Percentiles rank a stretch among this genome's conserved stretches.
Evolutionary conservation across 2,888 invertebrate species (phyloP).

Genomic region (Athetis lepigone): DNA sequence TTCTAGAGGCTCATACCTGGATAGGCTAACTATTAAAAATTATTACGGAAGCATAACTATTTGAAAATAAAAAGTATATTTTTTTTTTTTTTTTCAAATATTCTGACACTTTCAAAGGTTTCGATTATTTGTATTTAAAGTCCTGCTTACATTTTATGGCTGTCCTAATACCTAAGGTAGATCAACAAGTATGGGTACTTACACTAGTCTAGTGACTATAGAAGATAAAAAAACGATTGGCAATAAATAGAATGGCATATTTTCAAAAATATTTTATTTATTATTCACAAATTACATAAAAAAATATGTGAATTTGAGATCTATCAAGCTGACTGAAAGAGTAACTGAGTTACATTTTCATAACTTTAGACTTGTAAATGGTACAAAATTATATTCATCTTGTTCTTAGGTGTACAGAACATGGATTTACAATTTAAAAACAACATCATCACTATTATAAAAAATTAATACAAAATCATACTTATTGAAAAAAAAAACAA

Average conservation of each 20-base stretch:
- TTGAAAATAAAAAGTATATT: too few relatives aligned
- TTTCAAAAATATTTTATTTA: slow-evolving; percentile 27
- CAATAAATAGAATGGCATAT: not conserved
- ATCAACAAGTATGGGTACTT: too few relatives aligned
- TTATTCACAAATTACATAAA: slow-evolving; percentile 22
- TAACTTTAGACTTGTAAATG: slow-evolving; percentile 15
- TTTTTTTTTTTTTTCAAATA: too few relatives aligned
- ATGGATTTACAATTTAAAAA: slow-evolving; percentile 20
- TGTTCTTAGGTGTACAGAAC: slow-evolving; percentile 34
- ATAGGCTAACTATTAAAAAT: too few relatives aligned
- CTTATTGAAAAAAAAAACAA: slow-evolving; percentile 12
- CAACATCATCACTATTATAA: slow-evolving; percentile 23
- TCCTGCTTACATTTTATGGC: too few relatives aligned
- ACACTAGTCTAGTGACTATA: too few relatives aligned
- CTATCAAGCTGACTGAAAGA: slow-evolving; percentile 48
- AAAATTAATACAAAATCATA: slow-evolving; percentile 33
- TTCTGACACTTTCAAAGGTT: too few relatives aligned
- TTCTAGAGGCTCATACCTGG: too few relatives aligned
- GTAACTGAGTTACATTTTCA: slow-evolving; percentile 24
- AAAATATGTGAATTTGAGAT: slow-evolving; percentile 47
- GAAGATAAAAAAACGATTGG: too few relatives aligned
- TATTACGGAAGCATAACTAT: too few relatives aligned
- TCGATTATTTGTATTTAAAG: too few relatives aligned
- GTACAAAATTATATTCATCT: slow-evolving; percentile 1
- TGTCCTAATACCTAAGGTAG: too few relatives aligned